Conservation (phyloP, 1,140 invertebrate genomes). For the Whitmania pigra region DNA sequence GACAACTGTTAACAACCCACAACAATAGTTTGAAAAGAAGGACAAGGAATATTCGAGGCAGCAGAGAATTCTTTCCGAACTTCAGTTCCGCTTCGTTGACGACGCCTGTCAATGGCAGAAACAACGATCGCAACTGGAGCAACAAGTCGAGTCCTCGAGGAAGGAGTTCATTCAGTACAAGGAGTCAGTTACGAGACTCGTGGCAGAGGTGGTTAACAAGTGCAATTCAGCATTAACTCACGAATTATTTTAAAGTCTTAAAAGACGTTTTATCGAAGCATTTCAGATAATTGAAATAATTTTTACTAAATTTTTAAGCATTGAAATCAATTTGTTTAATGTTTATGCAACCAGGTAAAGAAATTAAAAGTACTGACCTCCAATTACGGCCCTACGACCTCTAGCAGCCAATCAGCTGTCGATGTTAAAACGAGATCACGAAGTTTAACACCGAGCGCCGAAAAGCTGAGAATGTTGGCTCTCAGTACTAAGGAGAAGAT, state of each 20-base stretch:
- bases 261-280: no score
- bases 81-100: slow-evolving; percentile 18
- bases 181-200: background rate
- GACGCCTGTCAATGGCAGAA: slow-evolving; percentile 15
- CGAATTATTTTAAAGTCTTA: no score
- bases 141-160: slow-evolving; percentile 11
- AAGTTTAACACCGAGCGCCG: slow-evolving; percentile 18
- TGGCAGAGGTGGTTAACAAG: slow-evolving; percentile 6
- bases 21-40: slow-evolving; percentile 19
- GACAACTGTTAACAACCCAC: background rate
- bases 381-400: no score
- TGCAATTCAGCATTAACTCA: no score
- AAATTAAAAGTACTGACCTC: no score
- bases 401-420: no score
- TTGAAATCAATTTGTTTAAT: no score
- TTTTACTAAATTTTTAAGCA: no score
- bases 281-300: no score
- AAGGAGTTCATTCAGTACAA: background rate
- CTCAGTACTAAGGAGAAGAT: background rate
- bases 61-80: slow-evolving; percentile 16
- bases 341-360: no score
- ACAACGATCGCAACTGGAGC: slow-evolving; percentile 14
- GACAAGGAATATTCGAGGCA: slow-evolving; percentile 1
- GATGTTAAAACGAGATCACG: slow-evolving; percentile 9
- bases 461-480: slow-evolving; percentile 9